Evolutionary conservation across 1,140 invertebrate genomes (phyloP), one percentile per base, ranked within the genome.

Genomic region (Chymomyza costata): DNA sequence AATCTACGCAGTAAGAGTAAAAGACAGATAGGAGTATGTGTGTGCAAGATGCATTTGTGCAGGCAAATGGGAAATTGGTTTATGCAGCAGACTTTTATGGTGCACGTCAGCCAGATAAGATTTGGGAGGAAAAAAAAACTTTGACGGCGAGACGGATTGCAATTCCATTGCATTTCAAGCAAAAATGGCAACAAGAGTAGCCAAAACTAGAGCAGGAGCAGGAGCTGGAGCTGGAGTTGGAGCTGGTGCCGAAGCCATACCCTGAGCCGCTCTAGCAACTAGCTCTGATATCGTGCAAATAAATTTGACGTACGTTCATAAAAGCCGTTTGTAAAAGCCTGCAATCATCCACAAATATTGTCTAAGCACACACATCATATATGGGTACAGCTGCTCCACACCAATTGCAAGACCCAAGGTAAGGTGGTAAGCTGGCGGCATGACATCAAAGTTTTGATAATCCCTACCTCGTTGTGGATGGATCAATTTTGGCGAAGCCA

Each of bases 271-370:
- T n/a, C 16, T 54, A 45, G 63, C 68, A 74, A 74, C 68, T 65
- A 73, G 73, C 68, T n/a, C n/a, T n/a, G 68, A 68, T 73, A 30
- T 73, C 76, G 57, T 66, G 71, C 70, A 76, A 76, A 76, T 76
- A 76, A 76, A 76, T 76, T 76, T 78, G 73, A 66, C 56, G 70
- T 78, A 76, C 70, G 71, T 76, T 63, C 68, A 71, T 58, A 68
- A 71, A 73, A 71, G 68, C 62, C 67, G 67, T 70, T 74, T 76
- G 71, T 71, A 78, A 61, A 78, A 70, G 70, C 66, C 65, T 78
- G 62, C 70, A 78, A 76, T 76, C 70, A 76, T 76, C 71, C 70
- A 78, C 70, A 76, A 76, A 76, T 76, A 76, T 76, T 76, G 70
- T 78, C 70, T 65, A 68, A 78, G 51, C 54, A n/a, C 56, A 48